Evolutionary conservation across 2,797 vertebrate genomes (phyloP), one percentile per base, ranked within the genome.

Genomic region (Dermochelys coriacea): DNA sequence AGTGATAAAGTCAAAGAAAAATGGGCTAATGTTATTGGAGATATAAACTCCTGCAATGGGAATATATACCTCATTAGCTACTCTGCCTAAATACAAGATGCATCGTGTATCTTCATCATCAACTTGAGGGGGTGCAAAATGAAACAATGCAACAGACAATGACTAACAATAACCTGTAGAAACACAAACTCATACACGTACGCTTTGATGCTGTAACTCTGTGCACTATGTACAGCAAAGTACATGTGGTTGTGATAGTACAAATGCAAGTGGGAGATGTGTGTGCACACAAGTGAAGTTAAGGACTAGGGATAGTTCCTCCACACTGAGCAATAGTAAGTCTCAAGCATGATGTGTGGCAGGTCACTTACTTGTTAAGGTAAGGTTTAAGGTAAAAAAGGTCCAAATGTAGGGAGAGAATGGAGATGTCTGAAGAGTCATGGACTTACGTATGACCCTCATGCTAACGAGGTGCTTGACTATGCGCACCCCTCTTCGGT

Each of bases 1-100:
- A 92, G 71, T 41, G 52, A 82, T 87, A 88, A 84, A 92, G 50
- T 88, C 80, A 84, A 88, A 82, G 8, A 88, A 96, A 91, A 93
- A 93, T 75, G 54, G 8, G 93, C 61, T 45, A 4, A 93, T 75
- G 77, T 6, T 2, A 21, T 52, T 16, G 19, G 14, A 97, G 45
- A 29, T 80, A 25, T 77, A 87, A 92, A 77, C 85, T 85, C 2
- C 77, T 83, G 29, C n/a, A 71, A 84, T 27, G 89, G 11, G 84
- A 88, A 47, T 55, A 77, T 29, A 61, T 41, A 64, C 50, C 5
- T 4, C 50, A 49, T 25, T 91, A 89, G 29, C 82, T 18, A 25
- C 15, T 71, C 49, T 10, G 3, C 10, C 15, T 37, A 87, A 78
- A 80, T 55, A 93, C 49, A 86, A 77, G 16, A 8, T 41, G 83